Conservation (phyloP, 2,888 invertebrate species). For the Melitaea athalia region DNA sequence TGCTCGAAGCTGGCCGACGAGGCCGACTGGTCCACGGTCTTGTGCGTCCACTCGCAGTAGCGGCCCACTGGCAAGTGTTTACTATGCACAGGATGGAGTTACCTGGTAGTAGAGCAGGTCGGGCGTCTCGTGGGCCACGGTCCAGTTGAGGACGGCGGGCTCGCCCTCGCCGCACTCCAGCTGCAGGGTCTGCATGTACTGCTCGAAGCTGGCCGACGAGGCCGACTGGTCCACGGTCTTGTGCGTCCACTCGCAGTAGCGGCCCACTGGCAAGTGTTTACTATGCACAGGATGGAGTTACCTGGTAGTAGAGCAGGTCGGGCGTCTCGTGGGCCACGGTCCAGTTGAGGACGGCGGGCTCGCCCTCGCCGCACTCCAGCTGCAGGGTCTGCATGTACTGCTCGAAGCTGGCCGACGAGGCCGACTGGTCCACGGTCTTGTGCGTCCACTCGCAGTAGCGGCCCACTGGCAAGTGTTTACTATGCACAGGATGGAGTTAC, state of each 20-base stretch:
- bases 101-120: slow-evolving; percentile 95
- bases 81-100: too few relatives aligned
- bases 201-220: slow-evolving; percentile 88
- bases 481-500: slow-evolving; percentile 66
- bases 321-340: slow-evolving; percentile 93
- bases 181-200: slow-evolving; percentile 88
- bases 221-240: slow-evolving; percentile 88
- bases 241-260: slow-evolving; percentile 94
- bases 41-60: slow-evolving; percentile 94
- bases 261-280: slow-evolving; percentile 89
- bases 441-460: slow-evolving; percentile 95
- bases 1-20: slow-evolving; percentile 89
- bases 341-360: slow-evolving; percentile 90
- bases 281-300: too few relatives aligned
- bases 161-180: slow-evolving; percentile 90
- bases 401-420: slow-evolving; percentile 88
- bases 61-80: slow-evolving; percentile 90
- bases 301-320: slow-evolving; percentile 94
- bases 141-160: slow-evolving; percentile 91
- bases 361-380: slow-evolving; percentile 89
- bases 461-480: slow-evolving; percentile 86
- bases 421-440: slow-evolving; percentile 88
- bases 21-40: slow-evolving; percentile 87
- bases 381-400: slow-evolving; percentile 89
- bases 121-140: slow-evolving; percentile 91